Conservation (phyloP, 2,888 invertebrate species). For the Plagiodera versicolora region DNA sequence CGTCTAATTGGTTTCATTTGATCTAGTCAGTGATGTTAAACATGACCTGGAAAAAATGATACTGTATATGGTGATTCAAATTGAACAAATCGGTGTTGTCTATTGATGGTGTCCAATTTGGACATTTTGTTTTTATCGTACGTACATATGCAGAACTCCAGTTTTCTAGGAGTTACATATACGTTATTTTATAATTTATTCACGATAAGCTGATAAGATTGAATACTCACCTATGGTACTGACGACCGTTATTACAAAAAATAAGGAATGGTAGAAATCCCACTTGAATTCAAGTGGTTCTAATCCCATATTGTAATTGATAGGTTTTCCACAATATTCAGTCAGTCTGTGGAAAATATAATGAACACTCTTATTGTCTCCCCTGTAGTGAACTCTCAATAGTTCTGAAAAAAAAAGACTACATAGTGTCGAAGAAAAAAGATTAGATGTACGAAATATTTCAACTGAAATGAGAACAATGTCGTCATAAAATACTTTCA, state of each 20-base stretch:
- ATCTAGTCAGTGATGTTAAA: no score
- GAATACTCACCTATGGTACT: constrained; percentile 80
- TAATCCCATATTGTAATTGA: constrained; percentile 65
- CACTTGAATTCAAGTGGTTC: constrained; percentile 69
- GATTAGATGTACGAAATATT: neutral
- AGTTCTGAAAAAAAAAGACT: constrained; percentile 61
- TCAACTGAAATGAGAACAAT: neutral
- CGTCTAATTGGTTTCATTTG: no score
- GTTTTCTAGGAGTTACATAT: no score
- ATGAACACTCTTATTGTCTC: constrained; percentile 59
- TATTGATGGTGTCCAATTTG: no score
- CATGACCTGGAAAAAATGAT: no score
- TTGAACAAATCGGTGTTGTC: no score
- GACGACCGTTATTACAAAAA: constrained; percentile 88
- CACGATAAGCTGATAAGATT: neutral
- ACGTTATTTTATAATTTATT: no score
- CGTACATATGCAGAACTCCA: no score
- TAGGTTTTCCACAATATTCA: constrained; percentile 74
- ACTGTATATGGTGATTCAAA: no score
- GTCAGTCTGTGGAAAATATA: constrained; percentile 66
- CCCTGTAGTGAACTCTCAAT: constrained; percentile 61
- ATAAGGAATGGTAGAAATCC: constrained; percentile 90
- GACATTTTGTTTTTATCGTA: no score
- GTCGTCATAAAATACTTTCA: no score
- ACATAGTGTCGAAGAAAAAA: constrained; percentile 10